Base-by-base conservation (phyloP, 2,888 invertebrate genomes). In the Lacanobia wlatinum region DNA sequence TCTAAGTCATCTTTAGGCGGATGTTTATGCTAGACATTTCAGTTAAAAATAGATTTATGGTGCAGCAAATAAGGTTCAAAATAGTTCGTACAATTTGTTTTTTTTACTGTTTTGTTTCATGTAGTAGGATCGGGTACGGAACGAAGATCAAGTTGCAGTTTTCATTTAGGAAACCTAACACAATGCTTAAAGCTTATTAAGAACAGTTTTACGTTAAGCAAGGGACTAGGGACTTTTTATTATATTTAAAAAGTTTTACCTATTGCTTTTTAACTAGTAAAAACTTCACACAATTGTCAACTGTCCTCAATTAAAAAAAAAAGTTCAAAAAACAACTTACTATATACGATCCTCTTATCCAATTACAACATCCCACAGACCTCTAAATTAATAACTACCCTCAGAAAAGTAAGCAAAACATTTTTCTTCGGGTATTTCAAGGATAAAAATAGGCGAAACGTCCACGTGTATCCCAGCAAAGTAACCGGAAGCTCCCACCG, bases 401-500 rank as follows among this genome's bases (percentile, higher is more conserved):
- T 34, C 60, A 53, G 65, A 68, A 80, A 85, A 83, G 67, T 73
- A 78, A 75, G 69, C 75, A 68, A 61, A 86, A 83, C 72, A 84
- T 81, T 80, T 85, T 84, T 83, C 73, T 76, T 61, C 67, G 56
- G 70, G 81, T 83, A 85, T 87, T 87, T 85, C 84, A 78, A 81
- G 84, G 85, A 86, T 87, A 88, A 90, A 90, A 88, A 90, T 87
- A 87, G 87, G 87, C 84, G 84, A 84, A 78, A 70, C 83, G 85
- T 87, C 88, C 92, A 91, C 92, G 92, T 92, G 90, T 92, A 92
- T 83, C 88, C 87, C 81, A 78, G 87, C 87, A 85, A 78, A 85
- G 90, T 88, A 88, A 89, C 90, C 92, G 93, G 93, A 93, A 93
- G 92, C 89, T 79, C 74, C 83, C 72, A 84, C 74, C 91, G 93